Evolutionary conservation across 2,888 invertebrate species (phyloP).

Genomic region (Asteroscopus sphinx): DNA sequence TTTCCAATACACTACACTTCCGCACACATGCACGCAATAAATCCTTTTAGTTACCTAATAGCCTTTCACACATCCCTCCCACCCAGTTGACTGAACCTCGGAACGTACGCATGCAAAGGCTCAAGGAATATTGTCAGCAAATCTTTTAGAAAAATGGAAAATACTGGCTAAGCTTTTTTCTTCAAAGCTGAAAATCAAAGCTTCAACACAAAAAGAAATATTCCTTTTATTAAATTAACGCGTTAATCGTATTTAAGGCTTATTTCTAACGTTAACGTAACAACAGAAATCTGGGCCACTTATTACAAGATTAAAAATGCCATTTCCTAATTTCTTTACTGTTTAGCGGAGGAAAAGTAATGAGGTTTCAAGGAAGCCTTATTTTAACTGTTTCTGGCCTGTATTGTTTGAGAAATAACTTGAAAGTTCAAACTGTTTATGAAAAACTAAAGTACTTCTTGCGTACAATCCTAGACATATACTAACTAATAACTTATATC

Average conservation of each 20-base stretch:
- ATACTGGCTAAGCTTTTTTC: too few relatives aligned
- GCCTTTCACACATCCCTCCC: conserved; percentile 10
- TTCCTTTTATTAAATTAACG: conserved; percentile 35
- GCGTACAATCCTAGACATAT: neutral
- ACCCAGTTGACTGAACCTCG: conserved; percentile 15
- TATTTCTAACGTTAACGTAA: conserved; percentile 32
- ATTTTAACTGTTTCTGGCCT: conserved; percentile 6
- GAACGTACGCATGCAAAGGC: too few relatives aligned
- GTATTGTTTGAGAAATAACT: conserved; percentile 16
- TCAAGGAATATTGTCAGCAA: too few relatives aligned
- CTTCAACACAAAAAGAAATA: neutral
- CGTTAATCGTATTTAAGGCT: conserved; percentile 40
- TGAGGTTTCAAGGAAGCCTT: conserved; percentile 40
- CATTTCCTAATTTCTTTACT: conserved; percentile 31
- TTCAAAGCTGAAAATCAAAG: neutral
- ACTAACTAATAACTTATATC: too few relatives aligned
- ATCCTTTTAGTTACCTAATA: conserved; percentile 30
- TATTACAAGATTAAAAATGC: conserved; percentile 46
- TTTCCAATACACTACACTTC: conserved; percentile 35
- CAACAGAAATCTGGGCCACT: conserved; percentile 45
- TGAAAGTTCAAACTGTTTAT: neutral
- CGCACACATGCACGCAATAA: conserved; percentile 4
- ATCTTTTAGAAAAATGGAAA: too few relatives aligned
- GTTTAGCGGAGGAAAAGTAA: conserved; percentile 27
- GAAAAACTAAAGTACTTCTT: neutral